Base-by-base conservation (phyloP, 2,797 vertebrate species). In the Lagodon rhomboides region DNA sequence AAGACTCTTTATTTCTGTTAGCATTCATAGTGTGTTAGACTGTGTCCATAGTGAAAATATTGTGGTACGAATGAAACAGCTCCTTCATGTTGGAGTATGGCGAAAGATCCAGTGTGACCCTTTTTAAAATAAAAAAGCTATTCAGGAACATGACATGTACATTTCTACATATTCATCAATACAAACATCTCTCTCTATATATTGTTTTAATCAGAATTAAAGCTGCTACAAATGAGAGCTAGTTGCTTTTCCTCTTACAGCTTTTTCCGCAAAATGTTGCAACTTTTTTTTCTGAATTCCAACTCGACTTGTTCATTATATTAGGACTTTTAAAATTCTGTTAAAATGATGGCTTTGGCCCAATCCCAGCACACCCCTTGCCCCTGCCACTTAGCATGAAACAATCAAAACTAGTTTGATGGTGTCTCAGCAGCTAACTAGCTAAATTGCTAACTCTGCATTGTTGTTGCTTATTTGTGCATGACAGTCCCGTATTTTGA, bases 1-100 rank as follows among this genome's bases (percentile, higher is more conserved):
- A n/a, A 12, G 38, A 67, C 60, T 68, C 22, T 83, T 11, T 73
- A 8, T 54, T 60, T 69, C n/a, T 71, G 23, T 77, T 53, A 61
- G 30, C 74, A 54, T 70, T 79, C 46, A 51, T 25, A 55, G 62
- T 75, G 54, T 69, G 7, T 61, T 43, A 8, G n/a, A 18, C 41
- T 22, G 46, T 59, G 15, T 74, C 23, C 27, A 34, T 38, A 22
- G 59, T 64, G 49, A 76, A 79, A 79, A 59, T 76, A 68, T 41
- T 44, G 13, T 61, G 23, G 4, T 1, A 9, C 30, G 11, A 50
- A 71, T 59, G 3, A 71, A 68, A 72, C 61, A 11, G 4, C 41
- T 66, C n/a, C 38, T 54, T 70, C 1, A 46, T 23, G 27, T 46
- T 17, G 9, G 25, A 12, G 12, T 62, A 25, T 44, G 20, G 1